Percentiles rank a stretch among this genome's conserved stretches.
Evolutionary conservation across 2,797 vertebrate genomes (phyloP).

Genomic region (Lemur catta): DNA sequence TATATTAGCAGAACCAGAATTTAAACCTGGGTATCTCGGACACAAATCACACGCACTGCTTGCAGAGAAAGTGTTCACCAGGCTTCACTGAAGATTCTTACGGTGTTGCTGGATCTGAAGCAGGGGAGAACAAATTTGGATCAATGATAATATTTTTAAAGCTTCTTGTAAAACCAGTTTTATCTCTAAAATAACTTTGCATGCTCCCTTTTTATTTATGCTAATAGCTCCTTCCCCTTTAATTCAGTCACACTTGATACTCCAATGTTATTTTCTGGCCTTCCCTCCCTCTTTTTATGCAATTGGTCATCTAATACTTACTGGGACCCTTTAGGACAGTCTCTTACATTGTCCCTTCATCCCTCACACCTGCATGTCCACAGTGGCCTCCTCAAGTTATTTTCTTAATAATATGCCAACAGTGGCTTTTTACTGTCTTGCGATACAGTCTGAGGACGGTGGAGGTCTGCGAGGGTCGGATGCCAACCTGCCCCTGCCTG

Average conservation of each 20-base stretch:
- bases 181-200: neutral
- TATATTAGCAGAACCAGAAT: neutral
- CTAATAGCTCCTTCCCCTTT: neutral
- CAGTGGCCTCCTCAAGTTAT: neutral
- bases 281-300: neutral
- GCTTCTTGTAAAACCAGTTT: neutral
- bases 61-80: neutral
- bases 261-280: neutral
- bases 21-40: neutral
- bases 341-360: neutral
- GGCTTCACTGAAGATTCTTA: neutral
- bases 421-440: neutral
- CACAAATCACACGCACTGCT: neutral
- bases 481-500: neutral
- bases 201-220: neutral
- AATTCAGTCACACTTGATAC: neutral
- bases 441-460: neutral
- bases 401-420: neutral
- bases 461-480: neutral
- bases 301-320: neutral
- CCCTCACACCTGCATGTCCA: neutral
- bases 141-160: neutral
- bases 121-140: neutral
- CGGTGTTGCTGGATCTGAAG: neutral
- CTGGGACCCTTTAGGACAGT: neutral